A percentile compares a stretch with the other conserved stretches of the same genome.
phyloP scores from a whole-genome alignment of 92 coral and sea anemone genomes.

The Umimayanthus kanabou region DNA sequence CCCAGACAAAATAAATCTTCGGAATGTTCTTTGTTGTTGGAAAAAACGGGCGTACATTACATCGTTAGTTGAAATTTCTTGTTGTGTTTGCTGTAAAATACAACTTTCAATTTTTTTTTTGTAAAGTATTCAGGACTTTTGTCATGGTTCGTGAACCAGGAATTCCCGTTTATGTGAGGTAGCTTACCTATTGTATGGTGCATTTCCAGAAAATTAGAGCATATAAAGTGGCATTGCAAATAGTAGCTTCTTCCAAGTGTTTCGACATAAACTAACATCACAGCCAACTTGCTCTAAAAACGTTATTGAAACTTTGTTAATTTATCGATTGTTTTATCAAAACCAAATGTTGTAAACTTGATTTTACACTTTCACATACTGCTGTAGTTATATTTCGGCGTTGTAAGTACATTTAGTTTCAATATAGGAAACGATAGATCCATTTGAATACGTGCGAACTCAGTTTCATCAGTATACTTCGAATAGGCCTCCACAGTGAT shows the following conservation, averaged over 20 bases:
- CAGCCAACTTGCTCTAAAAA: neutral
- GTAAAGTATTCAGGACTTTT: slow-evolving; percentile 4
- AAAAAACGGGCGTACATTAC: too few relatives aligned
- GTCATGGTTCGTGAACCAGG: slow-evolving; percentile 14
- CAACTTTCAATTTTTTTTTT: neutral
- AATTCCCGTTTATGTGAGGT: slow-evolving; percentile 17
- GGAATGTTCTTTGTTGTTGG: too few relatives aligned
- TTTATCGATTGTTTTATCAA: neutral
- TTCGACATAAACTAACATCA: neutral
- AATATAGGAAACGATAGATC: too few relatives aligned
- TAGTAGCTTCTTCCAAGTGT: neutral
- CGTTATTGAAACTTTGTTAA: neutral
- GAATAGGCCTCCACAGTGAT: neutral
- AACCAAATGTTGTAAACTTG: neutral
- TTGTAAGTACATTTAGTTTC: too few relatives aligned
- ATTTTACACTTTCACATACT: neutral
- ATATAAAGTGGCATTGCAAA: slow-evolving; percentile 17
- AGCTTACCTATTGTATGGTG: neutral
- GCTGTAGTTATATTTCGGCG: neutral
- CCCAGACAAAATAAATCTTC: too few relatives aligned
- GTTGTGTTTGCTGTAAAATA: too few relatives aligned
- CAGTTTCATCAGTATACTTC: neutral
- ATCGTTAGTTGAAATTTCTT: too few relatives aligned
- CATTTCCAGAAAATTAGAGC: slow-evolving; percentile 1
- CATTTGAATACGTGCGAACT: too few relatives aligned